Percentiles rank a stretch among this genome's conserved stretches.
These are phyloP conservation scores for Cotesia vestalis DNA, from an alignment of 1,140 invertebrate genomes.

Conservation along the genomic window DNA sequence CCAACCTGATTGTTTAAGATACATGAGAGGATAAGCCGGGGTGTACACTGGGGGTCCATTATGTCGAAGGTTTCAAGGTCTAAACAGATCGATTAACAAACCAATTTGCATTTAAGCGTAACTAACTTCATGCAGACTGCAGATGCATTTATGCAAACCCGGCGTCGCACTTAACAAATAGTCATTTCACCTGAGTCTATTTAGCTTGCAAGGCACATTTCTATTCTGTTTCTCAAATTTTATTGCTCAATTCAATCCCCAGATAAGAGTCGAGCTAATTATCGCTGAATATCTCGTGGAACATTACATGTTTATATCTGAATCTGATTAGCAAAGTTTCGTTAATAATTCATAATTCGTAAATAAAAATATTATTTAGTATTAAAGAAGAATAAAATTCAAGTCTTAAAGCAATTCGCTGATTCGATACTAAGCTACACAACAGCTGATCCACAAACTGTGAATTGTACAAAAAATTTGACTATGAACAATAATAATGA, in stretches of 20 bases:
- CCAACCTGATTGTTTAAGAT: constrained; percentile 33
- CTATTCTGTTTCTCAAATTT: constrained; percentile 43
- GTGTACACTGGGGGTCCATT: constrained; percentile 37
- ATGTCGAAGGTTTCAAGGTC: constrained; percentile 37
- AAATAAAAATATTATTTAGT: too few relatives aligned
- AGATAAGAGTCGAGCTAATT: not conserved
- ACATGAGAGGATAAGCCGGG: constrained; percentile 15
- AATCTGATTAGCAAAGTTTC: too few relatives aligned
- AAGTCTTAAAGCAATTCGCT: too few relatives aligned
- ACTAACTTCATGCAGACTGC: constrained; percentile 59
- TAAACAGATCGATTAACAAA: constrained; percentile 45
- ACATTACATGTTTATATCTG: too few relatives aligned
- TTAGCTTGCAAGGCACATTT: constrained; percentile 38
- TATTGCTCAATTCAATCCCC: not conserved
- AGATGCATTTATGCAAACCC: constrained; percentile 58
- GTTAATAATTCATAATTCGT: too few relatives aligned
- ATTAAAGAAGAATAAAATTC: too few relatives aligned
- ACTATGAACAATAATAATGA: too few relatives aligned
- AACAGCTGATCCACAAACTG: too few relatives aligned
- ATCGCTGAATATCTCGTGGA: not conserved
- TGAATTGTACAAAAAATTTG: too few relatives aligned
- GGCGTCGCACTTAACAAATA: constrained; percentile 49
- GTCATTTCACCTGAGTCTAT: constrained; percentile 46
- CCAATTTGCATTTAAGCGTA: constrained; percentile 65
- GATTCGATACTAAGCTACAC: too few relatives aligned